Evolutionary conservation across 2,888 invertebrate species (phyloP).

Genomic region (Anthophora plumipes): DNA sequence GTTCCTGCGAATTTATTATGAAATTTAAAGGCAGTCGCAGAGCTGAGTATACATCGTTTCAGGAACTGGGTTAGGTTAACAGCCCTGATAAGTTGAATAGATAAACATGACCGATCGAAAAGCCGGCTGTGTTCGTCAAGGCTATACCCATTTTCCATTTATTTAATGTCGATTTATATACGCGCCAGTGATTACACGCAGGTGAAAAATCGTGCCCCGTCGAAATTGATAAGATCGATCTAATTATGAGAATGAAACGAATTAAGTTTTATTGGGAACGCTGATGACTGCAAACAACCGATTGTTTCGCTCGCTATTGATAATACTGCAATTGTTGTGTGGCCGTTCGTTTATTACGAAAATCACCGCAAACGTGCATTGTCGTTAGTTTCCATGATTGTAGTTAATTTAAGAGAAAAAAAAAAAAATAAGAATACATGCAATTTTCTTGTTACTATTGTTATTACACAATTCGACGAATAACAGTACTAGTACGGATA

Average conservation of each 20-base stretch:
- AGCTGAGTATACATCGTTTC: slow-evolving; percentile 2
- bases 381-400: not conserved
- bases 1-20: not conserved
- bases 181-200: not conserved
- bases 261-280: not conserved
- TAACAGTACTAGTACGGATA: not conserved
- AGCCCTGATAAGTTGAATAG: slow-evolving; percentile 44
- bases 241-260: not conserved
- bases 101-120: slow-evolving; percentile 44
- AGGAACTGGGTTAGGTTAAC: slow-evolving; percentile 54
- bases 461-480: slow-evolving; percentile 2
- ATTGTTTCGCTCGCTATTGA: not conserved
- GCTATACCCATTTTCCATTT: slow-evolving; percentile 14
- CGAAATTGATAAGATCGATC: not conserved
- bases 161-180: slow-evolving; percentile 8
- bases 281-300: slow-evolving; percentile 1
- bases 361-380: not conserved
- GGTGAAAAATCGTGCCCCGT: not conserved
- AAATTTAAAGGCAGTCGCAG: slow-evolving; percentile 6
- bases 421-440: not conserved
- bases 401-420: not conserved
- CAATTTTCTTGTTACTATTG: not conserved
- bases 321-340: slow-evolving; percentile 2
- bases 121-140: slow-evolving; percentile 23
- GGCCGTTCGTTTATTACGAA: slow-evolving; percentile 9